These are phyloP conservation scores for Ophion ellenae DNA, from an alignment of 2,888 invertebrate species.

Conservation along the genomic window DNA sequence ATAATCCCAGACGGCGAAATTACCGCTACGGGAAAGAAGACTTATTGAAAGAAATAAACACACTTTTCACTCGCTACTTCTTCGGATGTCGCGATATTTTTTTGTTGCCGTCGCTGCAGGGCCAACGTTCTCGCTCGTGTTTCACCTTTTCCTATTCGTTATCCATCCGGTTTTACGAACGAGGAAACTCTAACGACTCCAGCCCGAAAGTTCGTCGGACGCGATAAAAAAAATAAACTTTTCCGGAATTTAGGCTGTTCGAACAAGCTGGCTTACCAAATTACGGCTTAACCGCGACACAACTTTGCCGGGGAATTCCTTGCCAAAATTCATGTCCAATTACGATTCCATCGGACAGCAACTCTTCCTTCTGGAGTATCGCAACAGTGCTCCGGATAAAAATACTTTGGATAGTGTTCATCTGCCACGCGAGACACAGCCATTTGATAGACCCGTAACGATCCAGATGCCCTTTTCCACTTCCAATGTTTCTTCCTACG, in stretches of 20 bases:
- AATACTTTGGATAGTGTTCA: too few species aligned
- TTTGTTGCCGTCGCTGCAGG: background rate
- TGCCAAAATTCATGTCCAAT: conserved; percentile 3
- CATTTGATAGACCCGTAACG: too few species aligned
- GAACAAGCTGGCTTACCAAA: conserved; percentile 6
- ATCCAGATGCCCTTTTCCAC: too few species aligned
- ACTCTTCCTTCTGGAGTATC: background rate
- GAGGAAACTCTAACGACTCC: background rate
- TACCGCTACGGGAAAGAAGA: background rate
- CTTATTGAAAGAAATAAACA: conserved; percentile 27
- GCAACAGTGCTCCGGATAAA: background rate
- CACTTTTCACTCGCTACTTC: conserved; percentile 2
- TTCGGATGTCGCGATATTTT: background rate
- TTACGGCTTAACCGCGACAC: background rate
- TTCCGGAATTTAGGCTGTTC: background rate
- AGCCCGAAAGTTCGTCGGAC: background rate
- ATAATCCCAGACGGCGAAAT: conserved; percentile 16
- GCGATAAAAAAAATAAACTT: background rate
- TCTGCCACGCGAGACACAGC: too few species aligned
- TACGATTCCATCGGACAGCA: background rate
- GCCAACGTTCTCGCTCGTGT: conserved; percentile 5
- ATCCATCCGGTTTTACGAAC: background rate
- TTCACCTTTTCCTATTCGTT: conserved; percentile 5
- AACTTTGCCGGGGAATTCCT: background rate
- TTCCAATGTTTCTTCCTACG: too few species aligned